phyloP scores from a whole-genome alignment of 1,140 invertebrate genomes.

The Lutraria rhynchaena region DNA sequence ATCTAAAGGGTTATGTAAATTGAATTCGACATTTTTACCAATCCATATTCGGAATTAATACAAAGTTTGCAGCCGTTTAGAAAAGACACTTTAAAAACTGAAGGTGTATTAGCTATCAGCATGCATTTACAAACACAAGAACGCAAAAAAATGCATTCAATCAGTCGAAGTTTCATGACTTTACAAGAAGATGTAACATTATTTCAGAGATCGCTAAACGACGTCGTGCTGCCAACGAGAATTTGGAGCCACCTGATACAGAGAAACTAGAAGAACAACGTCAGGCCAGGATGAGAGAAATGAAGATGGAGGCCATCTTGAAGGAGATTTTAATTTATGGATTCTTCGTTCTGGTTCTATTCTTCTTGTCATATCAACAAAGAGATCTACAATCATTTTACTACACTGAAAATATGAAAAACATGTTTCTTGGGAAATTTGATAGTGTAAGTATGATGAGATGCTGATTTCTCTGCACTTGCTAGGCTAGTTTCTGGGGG shows the following conservation, averaged over 20 bases:
- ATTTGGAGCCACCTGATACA: slow-evolving; percentile 76
- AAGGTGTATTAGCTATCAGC: no score
- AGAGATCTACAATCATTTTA: slow-evolving; percentile 74
- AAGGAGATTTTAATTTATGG: slow-evolving; percentile 82
- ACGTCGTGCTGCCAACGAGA: slow-evolving; percentile 68
- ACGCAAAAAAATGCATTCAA: no score
- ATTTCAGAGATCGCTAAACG: slow-evolving; percentile 72
- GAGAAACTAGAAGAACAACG: slow-evolving; percentile 73
- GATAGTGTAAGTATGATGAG: slow-evolving; percentile 67
- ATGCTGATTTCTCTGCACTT: no score
- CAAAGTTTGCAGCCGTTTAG: neutral
- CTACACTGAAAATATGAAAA: slow-evolving; percentile 73
- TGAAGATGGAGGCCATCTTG: slow-evolving; percentile 83
- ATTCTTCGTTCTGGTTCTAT: slow-evolving; percentile 79
- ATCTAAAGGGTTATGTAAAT: no score
- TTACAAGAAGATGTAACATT: no score
- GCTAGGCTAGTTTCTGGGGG: no score
- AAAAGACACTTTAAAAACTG: no score
- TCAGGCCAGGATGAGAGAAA: slow-evolving; percentile 81
- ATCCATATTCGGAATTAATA: no score
- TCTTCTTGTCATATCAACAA: slow-evolving; percentile 81
- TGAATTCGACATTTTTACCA: no score
- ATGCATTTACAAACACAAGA: no score
- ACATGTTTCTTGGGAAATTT: slow-evolving; percentile 70
- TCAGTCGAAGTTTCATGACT: no score